phyloP scores from a whole-genome alignment of 2,113 vertebrate species.

The Halcyon malimbica region DNA sequence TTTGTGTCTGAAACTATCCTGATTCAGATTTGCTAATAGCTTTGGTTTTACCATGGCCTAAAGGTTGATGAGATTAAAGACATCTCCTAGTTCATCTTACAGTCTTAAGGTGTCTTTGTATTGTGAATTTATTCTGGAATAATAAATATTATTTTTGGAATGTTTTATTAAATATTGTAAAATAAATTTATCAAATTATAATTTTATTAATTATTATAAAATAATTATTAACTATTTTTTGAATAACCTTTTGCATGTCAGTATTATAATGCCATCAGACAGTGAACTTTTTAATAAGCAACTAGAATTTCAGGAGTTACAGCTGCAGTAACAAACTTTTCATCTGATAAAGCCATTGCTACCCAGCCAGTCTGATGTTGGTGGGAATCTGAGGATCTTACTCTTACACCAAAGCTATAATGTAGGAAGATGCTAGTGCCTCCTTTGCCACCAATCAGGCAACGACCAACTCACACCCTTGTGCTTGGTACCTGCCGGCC shows the following conservation, averaged over 20 bases:
- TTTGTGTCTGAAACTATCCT: not conserved
- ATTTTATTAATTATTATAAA: too few species aligned
- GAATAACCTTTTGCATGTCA: not conserved
- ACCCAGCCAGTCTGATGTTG: not conserved
- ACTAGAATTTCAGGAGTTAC: not conserved
- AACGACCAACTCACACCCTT: fast-evolving
- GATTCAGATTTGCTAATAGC: not conserved
- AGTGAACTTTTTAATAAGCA: not conserved
- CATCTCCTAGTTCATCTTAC: not conserved
- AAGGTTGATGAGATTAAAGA: not conserved
- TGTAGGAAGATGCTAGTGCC: not conserved
- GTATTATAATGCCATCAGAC: not conserved
- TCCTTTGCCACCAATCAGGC: fast-evolving
- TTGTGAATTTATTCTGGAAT: not conserved
- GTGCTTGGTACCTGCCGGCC: fast-evolving
- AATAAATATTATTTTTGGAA: not conserved
- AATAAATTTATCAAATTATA: too few species aligned
- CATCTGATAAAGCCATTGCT: not conserved
- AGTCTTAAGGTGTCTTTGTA: not conserved
- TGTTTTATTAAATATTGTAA: too few species aligned
- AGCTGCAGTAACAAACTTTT: not conserved
- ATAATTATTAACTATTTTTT: too few species aligned
- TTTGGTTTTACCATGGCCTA: not conserved
- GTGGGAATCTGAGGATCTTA: not conserved
- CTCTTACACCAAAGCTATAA: not conserved